Evolutionary conservation across 2,888 invertebrate genomes (phyloP), one percentile per base, ranked within the genome.

Genomic region (Sisyra terminalis): DNA sequence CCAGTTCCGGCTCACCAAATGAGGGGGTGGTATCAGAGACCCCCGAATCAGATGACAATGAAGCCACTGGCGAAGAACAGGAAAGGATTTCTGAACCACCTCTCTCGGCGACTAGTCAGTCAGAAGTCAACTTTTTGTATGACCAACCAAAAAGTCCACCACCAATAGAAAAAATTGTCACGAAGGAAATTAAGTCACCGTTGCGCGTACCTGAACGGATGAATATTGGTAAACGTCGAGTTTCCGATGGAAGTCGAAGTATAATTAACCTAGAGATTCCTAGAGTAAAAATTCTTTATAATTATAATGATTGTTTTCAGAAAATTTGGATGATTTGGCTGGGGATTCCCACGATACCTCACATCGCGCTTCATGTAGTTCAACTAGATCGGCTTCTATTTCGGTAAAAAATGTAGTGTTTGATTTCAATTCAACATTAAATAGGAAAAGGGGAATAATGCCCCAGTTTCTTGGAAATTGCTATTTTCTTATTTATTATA

Each of bases 1-100:
- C 66, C 4, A 62, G 64, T 36, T 66, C 67, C 1, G 76, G 72
- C 47, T 54, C 48, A 15, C 48, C 61, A 55, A 54, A 52, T 40
- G 52, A 50, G 11, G 45, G n/a, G 42, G 45, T 3, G 43, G 45
- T 9, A 46, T 44, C 16, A 5, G 35, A 14, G 11, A 18, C 18
- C 4, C 34, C 10, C 34, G 42, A 42, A 29, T 18, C 18, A 10
- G 9, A 3, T 17, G 18, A 4, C 5, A 16, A 13, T 13, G 18
- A 31, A 7, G n/a, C 13, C 11, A 29, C 14, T 9, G 29, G 18
- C 24, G 42, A 30, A 15, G 41, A 45, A 36, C 45, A 51, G 15
- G 45, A 47, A 37, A 44, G 24, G 24, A 3, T 31, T 30, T n/a
- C 44, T 6, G 14, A 39, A 42, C 17, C 44, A 35, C 40, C 39